Evolutionary conservation across 92 coral and sea anemone genomes (phyloP), one percentile per base, ranked within the genome.

Genomic region (Phenganax subtilis): DNA sequence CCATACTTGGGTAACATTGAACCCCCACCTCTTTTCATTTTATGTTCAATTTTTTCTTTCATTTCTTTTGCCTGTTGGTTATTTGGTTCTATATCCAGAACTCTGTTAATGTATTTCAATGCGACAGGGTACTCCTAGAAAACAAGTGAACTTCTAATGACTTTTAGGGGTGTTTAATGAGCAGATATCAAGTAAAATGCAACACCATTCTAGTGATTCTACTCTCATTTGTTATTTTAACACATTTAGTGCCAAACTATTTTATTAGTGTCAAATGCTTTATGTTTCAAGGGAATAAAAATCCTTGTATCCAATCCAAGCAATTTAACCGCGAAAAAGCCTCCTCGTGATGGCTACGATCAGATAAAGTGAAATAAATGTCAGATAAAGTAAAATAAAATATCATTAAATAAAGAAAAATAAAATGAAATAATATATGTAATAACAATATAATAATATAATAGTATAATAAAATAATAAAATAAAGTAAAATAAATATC

Each of bases 31-130:
- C 89, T 86, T 55, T 84, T 87, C 91, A 91, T 89, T 71, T 93
- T 85, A 16, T 60, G 57, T 59, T 88, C 85, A 71, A 93, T 93
- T 77, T 86, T 93, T 59, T 91, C 93, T 54, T 91, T 88, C 55
- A 93, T 80, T 27, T 87, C 96, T 53, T 83, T 55, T 12, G 90
- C 97, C 73, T 93, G 97, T 71, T 91, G 83, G 81, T 93, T 93
- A 69, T 82, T 82, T 69, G 97, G 97, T 71, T 93, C 97, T 61
- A 93, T 93, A 57, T 89, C 92, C 54, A 91, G 77, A 70, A 93
- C 85, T 89, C 97, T 91, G 82, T 89, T 88, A 53, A 85, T 85
- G 55, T 93, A 93, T 72, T 89, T 91, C 44, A 93, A 68, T 17
- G 97, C 97, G 68, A 86, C 82, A 74, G 87, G 80, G 84, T 89